A percentile compares a stretch with the other conserved stretches of the same genome.
Conservation (phyloP, 2,113 vertebrate genomes). For the Camelus bactrianus region DNA sequence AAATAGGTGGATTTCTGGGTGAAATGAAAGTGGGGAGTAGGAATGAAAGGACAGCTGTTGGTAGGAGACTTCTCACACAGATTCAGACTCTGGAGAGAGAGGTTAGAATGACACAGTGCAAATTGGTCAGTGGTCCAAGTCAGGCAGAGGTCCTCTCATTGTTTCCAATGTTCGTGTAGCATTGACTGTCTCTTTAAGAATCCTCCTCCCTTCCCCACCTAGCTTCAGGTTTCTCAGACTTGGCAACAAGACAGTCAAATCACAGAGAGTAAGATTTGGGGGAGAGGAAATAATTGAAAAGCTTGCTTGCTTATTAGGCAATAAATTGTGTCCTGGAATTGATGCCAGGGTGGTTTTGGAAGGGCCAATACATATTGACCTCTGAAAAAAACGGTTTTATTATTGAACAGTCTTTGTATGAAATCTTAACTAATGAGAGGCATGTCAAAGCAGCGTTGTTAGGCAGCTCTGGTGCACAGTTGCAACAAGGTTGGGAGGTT, state of each 20-base stretch:
- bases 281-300: conserved; percentile 72
- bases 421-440: conserved; percentile 77
- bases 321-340: conserved; percentile 69
- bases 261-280: conserved; percentile 33
- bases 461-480: not conserved
- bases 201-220: not conserved
- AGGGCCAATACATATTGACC: conserved; percentile 64
- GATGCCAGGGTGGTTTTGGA: conserved; percentile 67
- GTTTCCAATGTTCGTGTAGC: not conserved
- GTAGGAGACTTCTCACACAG: not conserved
- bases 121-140: not conserved
- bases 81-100: not conserved
- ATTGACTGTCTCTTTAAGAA: conserved; percentile 37
- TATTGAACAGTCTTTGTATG: conserved; percentile 60
- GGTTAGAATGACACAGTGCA: not conserved
- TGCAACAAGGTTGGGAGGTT: conserved; percentile 13
- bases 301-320: conserved; percentile 73
- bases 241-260: conserved; percentile 49
- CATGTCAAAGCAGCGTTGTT: not conserved
- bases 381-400: conserved; percentile 63
- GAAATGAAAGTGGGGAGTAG: not conserved
- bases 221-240: conserved; percentile 28
- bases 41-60: not conserved
- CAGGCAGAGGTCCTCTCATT: not conserved
- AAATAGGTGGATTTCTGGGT: not conserved